Evolutionary conservation across 2,888 invertebrate species (phyloP), one percentile per base, ranked within the genome.

Genomic region (Lordiphosa fenestrarum): DNA sequence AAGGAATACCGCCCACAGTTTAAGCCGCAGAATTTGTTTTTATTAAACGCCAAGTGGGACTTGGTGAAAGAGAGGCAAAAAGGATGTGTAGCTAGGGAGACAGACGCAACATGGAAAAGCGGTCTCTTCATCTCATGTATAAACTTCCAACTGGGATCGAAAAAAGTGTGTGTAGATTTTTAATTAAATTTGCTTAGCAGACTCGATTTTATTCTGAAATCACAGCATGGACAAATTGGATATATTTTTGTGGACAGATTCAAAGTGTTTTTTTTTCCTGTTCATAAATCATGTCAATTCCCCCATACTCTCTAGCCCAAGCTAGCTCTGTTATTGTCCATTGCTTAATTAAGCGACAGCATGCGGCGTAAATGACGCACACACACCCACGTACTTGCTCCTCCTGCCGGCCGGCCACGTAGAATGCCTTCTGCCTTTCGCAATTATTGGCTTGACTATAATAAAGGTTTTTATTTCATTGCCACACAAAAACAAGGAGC

Each of bases 341-440:
- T 70, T 75, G 70, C 74, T 70, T 77, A 75, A 75, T 75, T 77
- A 75, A 75, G 67, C 67, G 72, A 64, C 52, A 51, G 63, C 78
- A 72, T 74, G 69, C 63, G 54, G 78, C 38, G 74, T 23, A 42
- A 7, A 25, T 25, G 25, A 25, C 25, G 25, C 23, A 33, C n/a
- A 33, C n/a, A n/a, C 49, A 40, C 48, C 40, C 15, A 33, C 33
- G 35, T 15, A 4, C 5, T 10, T n/a, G 15, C 6, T n/a, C 10
- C 10, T 33, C 5, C 33, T 15, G n/a, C n/a, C n/a, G 30, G n/a
- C 46, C 39, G 39, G 7, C 10, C 15, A 37, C 39, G 53, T 42
- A 55, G 38, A 53, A 35, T 41, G 56, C 48, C 56, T 58, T 59
- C 57, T 62, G 66, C 64, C 72, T 59, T 53, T 48, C 30, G 64